Evolutionary conservation across 2,113 vertebrate species (phyloP), one percentile per base, ranked within the genome.

Genomic region (Plecotus auritus): DNA sequence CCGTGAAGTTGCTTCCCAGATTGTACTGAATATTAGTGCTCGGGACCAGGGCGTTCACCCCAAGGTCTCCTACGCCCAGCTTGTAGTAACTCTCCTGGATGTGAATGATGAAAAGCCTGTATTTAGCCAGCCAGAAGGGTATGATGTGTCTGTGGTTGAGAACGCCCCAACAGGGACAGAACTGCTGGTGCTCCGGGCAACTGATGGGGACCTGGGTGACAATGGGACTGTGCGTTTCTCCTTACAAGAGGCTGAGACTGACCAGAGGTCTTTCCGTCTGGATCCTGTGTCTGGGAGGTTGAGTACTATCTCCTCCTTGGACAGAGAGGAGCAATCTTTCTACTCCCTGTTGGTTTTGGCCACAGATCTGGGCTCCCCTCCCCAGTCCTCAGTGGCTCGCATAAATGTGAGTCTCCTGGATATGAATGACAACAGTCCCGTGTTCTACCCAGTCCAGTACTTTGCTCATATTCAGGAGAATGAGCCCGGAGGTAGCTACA

Each of bases 381-480:
- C 99, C 3, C 98, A 99, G 81, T 99, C 94, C 22, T 99, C 99
- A 0, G 11, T 98, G 20, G 98, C 98, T 59, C 98, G 97, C 73
- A 98, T 99, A 82, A 99, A 99, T 0, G 98, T 99, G 96, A 99
- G 98, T 5, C 95, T 99, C 56, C 97, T 98, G 97, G 99, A 99
- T 96, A 96, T 99, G 64, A 99, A 99, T 90, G 99, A 99, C 98
- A 99, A 99, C 83, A 99, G 99, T 96, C 99, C 99, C 0, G 98
- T 99, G 66, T 99, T 99, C 97, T 99, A 99, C 94, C 99, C 99
- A 0, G 82, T 99, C 90, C 99, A 99, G 90, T 99, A 99, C 97
- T 99, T 99, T 97, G 99, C 99, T 81, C 99, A 99, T 17, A 98
- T 99, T 40, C 99, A 99, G 90, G 99, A 99, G 97, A 99, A 99